A percentile compares a stretch with the other conserved stretches of the same genome.
These are phyloP conservation scores for Anguilla japonica DNA, from an alignment of 2,113 vertebrate genomes.

Conservation along the genomic window DNA sequence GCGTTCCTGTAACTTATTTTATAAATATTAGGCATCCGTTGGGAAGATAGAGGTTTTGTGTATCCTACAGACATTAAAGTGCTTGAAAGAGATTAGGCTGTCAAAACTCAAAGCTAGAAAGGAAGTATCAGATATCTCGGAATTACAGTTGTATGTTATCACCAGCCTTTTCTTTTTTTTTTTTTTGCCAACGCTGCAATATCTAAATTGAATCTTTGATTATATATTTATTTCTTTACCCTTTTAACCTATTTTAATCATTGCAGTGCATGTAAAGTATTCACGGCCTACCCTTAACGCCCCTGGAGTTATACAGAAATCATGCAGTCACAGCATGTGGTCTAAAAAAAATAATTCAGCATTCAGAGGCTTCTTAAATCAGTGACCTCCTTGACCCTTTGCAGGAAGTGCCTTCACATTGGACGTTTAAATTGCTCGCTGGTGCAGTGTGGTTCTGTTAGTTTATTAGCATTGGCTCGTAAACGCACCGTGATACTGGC, in stretches of 20 bases:
- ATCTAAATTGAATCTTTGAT: slow-evolving; percentile 35
- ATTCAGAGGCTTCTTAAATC: too few species aligned
- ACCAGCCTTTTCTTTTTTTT: too few species aligned
- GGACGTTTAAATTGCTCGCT: too few species aligned
- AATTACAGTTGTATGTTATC: slow-evolving; percentile 18
- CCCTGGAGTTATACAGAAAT: background rate
- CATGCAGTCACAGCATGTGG: background rate
- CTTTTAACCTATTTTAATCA: slow-evolving; percentile 13
- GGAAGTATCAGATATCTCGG: slow-evolving; percentile 11
- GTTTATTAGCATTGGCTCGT: too few species aligned
- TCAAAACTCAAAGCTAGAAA: slow-evolving; percentile 13
- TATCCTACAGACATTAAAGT: slow-evolving; percentile 13
- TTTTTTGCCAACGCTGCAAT: background rate
- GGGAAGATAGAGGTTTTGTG: background rate
- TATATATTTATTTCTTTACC: slow-evolving; percentile 21
- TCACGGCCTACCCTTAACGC: background rate
- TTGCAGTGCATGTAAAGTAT: background rate
- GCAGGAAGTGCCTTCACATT: too few species aligned
- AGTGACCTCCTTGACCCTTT: too few species aligned
- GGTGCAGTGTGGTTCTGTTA: too few species aligned
- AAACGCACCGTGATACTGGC: too few species aligned
- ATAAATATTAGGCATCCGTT: background rate
- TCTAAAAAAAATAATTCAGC: too few species aligned
- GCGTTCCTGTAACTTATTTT: background rate
- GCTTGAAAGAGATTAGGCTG: slow-evolving; percentile 17